phyloP scores from a whole-genome alignment of 2,888 invertebrate species.

The Lasioglossum morio region DNA sequence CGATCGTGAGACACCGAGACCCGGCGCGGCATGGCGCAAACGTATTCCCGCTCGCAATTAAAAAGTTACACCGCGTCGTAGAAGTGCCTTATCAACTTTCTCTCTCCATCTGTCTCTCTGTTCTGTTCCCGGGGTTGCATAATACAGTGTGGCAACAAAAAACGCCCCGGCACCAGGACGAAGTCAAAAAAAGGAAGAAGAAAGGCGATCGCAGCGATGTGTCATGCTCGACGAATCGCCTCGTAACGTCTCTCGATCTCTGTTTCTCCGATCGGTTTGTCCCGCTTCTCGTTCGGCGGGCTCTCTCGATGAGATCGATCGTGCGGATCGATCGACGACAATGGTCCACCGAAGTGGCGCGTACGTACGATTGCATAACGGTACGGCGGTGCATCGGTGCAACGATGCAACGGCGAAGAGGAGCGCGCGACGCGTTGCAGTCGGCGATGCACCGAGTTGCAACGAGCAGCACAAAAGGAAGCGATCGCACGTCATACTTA shows the following conservation, averaged over 20 bases:
- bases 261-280: background rate
- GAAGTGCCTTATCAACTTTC: conserved; percentile 25
- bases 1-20: conserved; percentile 23
- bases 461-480: conserved; percentile 76
- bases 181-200: conserved; percentile 3
- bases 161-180: background rate
- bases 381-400: conserved; percentile 22
- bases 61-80: conserved; percentile 21
- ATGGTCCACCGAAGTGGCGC: conserved; percentile 46
- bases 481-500: conserved; percentile 84
- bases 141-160: conserved; percentile 33
- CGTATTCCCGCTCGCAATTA: conserved; percentile 24
- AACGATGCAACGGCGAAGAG: conserved; percentile 23
- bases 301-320: conserved; percentile 44
- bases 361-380: conserved; percentile 28
- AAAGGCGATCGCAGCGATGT: conserved; percentile 41
- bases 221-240: conserved; percentile 47
- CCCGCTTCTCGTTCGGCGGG: background rate
- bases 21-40: background rate
- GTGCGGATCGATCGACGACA: conserved; percentile 69
- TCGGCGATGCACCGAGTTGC: conserved; percentile 53
- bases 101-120: background rate
- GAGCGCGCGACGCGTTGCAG: conserved; percentile 51
- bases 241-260: background rate
- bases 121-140: conserved; percentile 14